Evolutionary conservation across 2,888 invertebrate genomes (phyloP), one percentile per base, ranked within the genome.

Genomic region (Amphimallon solstitiale): DNA sequence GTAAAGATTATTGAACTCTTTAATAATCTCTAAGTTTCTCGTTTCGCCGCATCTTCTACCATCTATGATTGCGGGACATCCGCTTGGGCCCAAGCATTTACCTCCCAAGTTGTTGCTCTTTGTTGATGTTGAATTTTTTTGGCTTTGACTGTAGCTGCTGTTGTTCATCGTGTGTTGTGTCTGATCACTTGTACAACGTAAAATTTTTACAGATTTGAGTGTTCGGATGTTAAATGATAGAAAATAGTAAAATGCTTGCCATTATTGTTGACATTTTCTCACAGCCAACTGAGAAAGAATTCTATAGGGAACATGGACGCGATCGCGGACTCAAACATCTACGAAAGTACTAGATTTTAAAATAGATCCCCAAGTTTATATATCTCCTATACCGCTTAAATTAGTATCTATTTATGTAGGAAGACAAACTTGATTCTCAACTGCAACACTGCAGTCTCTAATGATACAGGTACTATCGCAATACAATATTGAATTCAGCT

Each of bases 1-100:
- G 75, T 90, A 92, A 0, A 88, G 82, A 61, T 82, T 79, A 75
- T 88, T 89, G 70, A 92, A 87, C 65, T 90, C 86, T 49, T 83
- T 80, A 59, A 89, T 83, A 70, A 90, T 85, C 48, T 77, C 81
- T 61, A 88, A 81, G 19, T 84, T 80, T 54, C 77, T 75, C 29
- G 77, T 75, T 73, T 82, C 81, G 14, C 78, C 79, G 69, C 80
- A 81, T 66, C 75, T 72, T 38, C 71, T 67, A 10, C 65, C 68
- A 59, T 70, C 65, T n/a, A 40, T 61, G 9, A 65, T 19, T 5
- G 67, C 68, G 34, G 70, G 69, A 68, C 73, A 73, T 43, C 68
- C 68, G 17, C 68, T 52, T 14, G 65, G 56, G n/a, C 63, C 66
- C 54, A 62, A 68, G 5, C 52, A 48, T 14, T 43, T 49, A 23